Evolutionary conservation across 2,797 vertebrate genomes (phyloP).

Genomic region (Sphenodon punctatus): DNA sequence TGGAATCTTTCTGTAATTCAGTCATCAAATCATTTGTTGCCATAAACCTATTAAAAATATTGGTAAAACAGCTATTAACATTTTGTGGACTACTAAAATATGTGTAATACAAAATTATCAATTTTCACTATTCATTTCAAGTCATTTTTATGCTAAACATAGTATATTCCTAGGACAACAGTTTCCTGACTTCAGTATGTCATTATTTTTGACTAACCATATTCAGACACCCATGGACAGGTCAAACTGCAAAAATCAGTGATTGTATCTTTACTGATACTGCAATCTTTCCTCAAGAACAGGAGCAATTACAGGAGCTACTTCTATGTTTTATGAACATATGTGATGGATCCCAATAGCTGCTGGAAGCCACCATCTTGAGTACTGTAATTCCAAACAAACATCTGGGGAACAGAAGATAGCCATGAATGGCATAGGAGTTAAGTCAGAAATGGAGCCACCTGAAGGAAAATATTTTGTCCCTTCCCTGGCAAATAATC

Average conservation of each 20-base stretch:
- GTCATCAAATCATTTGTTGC: conserved; percentile 99
- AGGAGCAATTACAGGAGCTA: background rate
- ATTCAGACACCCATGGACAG: too few species aligned
- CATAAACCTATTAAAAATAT: conserved; percentile 89
- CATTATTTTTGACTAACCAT: too few species aligned
- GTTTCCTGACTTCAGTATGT: too few species aligned
- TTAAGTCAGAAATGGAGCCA: background rate
- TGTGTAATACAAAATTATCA: background rate
- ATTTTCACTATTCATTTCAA: background rate
- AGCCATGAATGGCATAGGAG: background rate
- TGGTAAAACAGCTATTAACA: conserved; percentile 15
- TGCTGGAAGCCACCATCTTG: background rate
- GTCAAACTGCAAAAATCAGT: too few species aligned
- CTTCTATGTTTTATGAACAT: background rate
- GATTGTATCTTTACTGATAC: background rate
- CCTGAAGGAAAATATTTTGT: too few species aligned
- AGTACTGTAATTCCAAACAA: background rate
- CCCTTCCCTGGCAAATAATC: too few species aligned
- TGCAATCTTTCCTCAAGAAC: background rate
- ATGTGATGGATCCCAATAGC: background rate
- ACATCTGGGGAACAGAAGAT: background rate
- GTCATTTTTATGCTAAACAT: background rate
- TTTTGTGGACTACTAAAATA: background rate
- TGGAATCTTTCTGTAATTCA: conserved; percentile 98
- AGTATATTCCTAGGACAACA: too few species aligned